Conservation (phyloP, 2,113 vertebrate genomes). For the Fulmarus glacialis region DNA sequence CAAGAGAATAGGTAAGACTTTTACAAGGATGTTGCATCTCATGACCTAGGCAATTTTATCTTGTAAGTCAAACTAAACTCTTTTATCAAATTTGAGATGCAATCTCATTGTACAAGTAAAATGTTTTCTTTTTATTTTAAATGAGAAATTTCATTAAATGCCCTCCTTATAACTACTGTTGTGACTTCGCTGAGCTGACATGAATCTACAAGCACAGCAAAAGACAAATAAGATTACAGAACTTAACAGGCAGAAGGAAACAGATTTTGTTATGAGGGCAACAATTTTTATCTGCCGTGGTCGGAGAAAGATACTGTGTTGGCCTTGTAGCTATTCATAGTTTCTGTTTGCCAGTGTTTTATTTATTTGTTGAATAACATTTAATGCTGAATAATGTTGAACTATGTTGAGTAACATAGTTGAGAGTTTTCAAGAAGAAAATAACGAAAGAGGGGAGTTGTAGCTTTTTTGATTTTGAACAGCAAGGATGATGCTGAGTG, state of each 20-base stretch:
- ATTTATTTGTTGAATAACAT: background rate
- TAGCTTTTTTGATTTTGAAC: background rate
- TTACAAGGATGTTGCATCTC: background rate
- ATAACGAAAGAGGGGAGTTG: background rate
- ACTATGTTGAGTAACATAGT: background rate
- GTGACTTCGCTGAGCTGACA: background rate
- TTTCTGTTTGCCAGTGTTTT: background rate
- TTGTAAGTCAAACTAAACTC: background rate
- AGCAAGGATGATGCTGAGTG: background rate
- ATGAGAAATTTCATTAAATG: background rate
- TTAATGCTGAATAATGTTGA: background rate
- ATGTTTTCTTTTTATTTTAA: background rate
- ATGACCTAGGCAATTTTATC: background rate
- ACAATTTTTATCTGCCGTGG: background rate
- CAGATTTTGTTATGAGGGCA: background rate
- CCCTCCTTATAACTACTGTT: background rate
- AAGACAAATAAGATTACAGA: background rate
- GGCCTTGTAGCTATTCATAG: background rate
- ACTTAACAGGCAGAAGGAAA: background rate
- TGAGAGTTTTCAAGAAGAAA: background rate
- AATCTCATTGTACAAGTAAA: background rate
- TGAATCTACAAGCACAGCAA: background rate
- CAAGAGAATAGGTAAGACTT: constrained; percentile 88
- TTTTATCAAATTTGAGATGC: fast-evolving
- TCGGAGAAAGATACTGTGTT: background rate